Evolutionary conservation across 2,113 vertebrate genomes (phyloP), one percentile per base, ranked within the genome.

Genomic region (Apus apus): DNA sequence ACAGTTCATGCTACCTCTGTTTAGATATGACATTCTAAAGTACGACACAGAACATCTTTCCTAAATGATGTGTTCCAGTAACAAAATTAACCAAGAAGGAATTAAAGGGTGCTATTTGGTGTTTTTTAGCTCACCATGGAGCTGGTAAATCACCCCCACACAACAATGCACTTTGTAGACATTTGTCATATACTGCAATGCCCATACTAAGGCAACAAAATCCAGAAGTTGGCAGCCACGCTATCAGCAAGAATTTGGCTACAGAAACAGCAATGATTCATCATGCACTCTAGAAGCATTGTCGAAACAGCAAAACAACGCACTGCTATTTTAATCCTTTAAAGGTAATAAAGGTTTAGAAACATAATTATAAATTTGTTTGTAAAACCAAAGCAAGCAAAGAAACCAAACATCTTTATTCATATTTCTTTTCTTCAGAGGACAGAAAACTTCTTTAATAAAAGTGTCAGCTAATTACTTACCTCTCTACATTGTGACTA

Each of bases 161-260:
- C 45, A 89, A 82, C 72, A 76, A 89, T 34, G 64, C 60, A 92
- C 84, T 96, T 88, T 75, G 62, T 78, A 87, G 95, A 95, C 83
- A 79, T 85, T 95, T 96, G 85, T 94, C 85, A 60, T 92, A 96
- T 58, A 73, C 75, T 46, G 77, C 75, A 79, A 97, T 97, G 97
- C 87, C 98, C 97, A 97, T 98, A 98, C 96, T 98, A 98, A 98
- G 98, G 94, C 97, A 98, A 96, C 95, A 93, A 62, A 97, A 89
- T 67, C 46, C 82, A 95, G 78, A 71, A 96, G 81, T 19, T 98
- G 98, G 98, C 97, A 97, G 93, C 79, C 94, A 89, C 26, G 80
- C 90, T 98, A 98, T 97, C 98, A 96, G 95, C 89, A 98, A 97
- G 95, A 97, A 98, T 97, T 97, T 97, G 97, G 98, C 97, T 97